phyloP scores from a whole-genome alignment of 23 tunicate genomes.

The Styela clava region DNA sequence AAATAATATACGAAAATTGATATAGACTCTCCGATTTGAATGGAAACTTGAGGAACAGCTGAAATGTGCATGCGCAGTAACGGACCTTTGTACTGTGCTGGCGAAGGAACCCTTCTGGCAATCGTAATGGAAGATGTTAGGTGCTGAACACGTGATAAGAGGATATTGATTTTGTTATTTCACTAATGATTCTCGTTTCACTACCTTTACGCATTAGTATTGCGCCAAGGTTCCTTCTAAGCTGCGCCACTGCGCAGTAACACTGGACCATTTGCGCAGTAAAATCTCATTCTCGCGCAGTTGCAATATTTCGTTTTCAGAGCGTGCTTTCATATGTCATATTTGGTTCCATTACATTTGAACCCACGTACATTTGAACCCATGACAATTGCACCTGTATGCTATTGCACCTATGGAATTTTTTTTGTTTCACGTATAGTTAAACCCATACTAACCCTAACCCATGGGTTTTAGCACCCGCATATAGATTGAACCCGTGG shows the following conservation, averaged over 20 bases:
- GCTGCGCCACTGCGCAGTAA: conserved; percentile 16
- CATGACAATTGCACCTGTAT: neutral
- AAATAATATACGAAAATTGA: too few species aligned
- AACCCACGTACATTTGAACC: neutral
- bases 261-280: conserved; percentile 19
- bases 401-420: neutral
- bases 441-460: neutral
- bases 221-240: conserved; percentile 13
- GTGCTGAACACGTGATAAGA: too few species aligned
- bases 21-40: too few species aligned
- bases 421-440: neutral
- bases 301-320: neutral
- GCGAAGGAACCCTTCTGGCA: too few species aligned
- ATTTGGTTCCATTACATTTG: neutral
- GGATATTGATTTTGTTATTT: too few species aligned
- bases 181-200: too few species aligned
- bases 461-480: neutral
- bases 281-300: conserved; percentile 8
- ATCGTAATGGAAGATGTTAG: too few species aligned
- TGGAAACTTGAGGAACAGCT: too few species aligned
- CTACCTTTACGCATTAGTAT: too few species aligned
- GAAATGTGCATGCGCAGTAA: neutral
- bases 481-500: neutral
- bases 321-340: neutral
- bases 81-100: too few species aligned